Evolutionary conservation across 2,113 vertebrate genomes (phyloP).

Genomic region (Halichoeres trimaculatus): DNA sequence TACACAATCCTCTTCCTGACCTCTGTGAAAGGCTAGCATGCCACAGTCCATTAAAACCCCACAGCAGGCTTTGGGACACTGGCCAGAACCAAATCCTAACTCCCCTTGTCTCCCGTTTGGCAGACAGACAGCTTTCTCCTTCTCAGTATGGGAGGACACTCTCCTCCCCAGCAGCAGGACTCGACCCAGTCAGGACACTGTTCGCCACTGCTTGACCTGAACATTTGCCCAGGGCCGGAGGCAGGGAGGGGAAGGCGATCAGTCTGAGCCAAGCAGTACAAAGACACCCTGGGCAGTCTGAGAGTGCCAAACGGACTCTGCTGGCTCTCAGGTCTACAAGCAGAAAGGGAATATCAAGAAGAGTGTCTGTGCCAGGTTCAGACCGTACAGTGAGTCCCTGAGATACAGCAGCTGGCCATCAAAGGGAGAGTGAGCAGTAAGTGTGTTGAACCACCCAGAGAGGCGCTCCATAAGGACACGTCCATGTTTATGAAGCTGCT

Average conservation of each 20-base stretch:
- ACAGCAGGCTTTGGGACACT: slow-evolving; percentile 55
- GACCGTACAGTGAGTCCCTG: slow-evolving; percentile 40
- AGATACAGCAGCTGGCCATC: slow-evolving; percentile 65
- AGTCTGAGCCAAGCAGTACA: slow-evolving; percentile 47
- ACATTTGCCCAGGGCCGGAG: slow-evolving; percentile 81
- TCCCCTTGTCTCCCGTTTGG: slow-evolving; percentile 47
- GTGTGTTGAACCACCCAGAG: slow-evolving; percentile 50
- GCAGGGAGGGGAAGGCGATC: slow-evolving; percentile 46
- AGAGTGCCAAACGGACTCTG: slow-evolving; percentile 66
- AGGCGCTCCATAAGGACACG: slow-evolving; percentile 48
- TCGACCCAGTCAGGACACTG: slow-evolving; percentile 50
- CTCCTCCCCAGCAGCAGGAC: slow-evolving; percentile 43
- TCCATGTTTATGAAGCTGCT: slow-evolving; percentile 45
- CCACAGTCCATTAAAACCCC: slow-evolving; percentile 65
- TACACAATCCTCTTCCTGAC: slow-evolving; percentile 65
- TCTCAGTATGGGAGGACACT: slow-evolving; percentile 13
- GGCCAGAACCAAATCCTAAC: slow-evolving; percentile 56
- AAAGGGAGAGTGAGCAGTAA: slow-evolving; percentile 67
- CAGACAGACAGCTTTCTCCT: slow-evolving; percentile 23
- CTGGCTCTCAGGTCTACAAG: slow-evolving; percentile 50
- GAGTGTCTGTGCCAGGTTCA: slow-evolving; percentile 52
- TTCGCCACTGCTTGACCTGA: slow-evolving; percentile 83
- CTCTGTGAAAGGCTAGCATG: slow-evolving; percentile 55
- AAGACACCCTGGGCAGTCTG: slow-evolving; percentile 70
- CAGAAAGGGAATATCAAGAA: slow-evolving; percentile 55